Base-by-base conservation (phyloP, 2,113 vertebrate genomes). In the Dolichotis patagonum region DNA sequence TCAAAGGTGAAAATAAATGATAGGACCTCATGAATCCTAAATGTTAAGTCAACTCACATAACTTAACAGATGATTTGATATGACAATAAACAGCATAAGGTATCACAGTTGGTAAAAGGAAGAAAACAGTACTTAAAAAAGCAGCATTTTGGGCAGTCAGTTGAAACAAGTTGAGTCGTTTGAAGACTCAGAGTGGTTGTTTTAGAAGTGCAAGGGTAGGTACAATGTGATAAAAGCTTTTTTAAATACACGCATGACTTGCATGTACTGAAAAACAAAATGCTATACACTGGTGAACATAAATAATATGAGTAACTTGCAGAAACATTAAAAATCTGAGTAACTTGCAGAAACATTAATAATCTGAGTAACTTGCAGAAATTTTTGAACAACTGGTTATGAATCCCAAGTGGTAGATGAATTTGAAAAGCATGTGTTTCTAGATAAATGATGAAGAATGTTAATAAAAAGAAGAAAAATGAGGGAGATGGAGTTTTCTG, bases 221-320 rank as follows among this genome's bases (percentile, higher is more conserved):
- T 96, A 90, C 85, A 90, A 97, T 20, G 94, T 97, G 93, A 90
- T 95, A 97, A 97, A 96, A 96, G 94, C 95, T 84, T 96, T 96
- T 96, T 52, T 84, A 96, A 95, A 96, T 62, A 85, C 85, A 85
- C 80, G 87, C 46, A 84, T 65, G 92, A 88, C 82, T 94, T 94
- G 71, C 60, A 81, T 80, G 84, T 30, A 78, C 24, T 62, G 11
- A 16, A 71, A 71, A 65, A 69, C 58, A 85, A 83, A 84, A 91
- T 92, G 77, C 24, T 46, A 88, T 83, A 32, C 85, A 85, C n/a
- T 85, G 85, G 67, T 71, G 26, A 82, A 43, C 58, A 94, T 90
- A 80, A 97, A 97, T 94, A 95, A 94, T 88, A 43, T 65, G 43
- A 92, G 10, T 67, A 46, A 54, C 35, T 85, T 77, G 28, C 54